phyloP scores from a whole-genome alignment of 2,888 invertebrate genomes.

The Neuroscelio doddi region DNA sequence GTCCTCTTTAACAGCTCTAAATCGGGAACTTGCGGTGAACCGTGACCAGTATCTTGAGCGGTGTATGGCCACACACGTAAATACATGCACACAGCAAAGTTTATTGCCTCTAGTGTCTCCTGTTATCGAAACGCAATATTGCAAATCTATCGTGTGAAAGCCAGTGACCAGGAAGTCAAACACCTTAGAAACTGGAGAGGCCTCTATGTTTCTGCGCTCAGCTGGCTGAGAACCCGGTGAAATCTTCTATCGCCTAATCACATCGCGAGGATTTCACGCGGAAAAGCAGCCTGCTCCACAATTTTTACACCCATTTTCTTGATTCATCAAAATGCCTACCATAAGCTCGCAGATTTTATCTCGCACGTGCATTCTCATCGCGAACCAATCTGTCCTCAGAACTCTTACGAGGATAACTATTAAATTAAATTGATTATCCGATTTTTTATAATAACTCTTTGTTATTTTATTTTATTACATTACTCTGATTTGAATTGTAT shows the following conservation, averaged over 20 bases:
- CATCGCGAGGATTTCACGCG: too few species aligned
- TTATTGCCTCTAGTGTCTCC: constrained; percentile 9
- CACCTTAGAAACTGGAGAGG: constrained; percentile 1
- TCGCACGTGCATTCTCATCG: too few species aligned
- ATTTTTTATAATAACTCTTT: too few species aligned
- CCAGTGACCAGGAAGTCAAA: constrained; percentile 8
- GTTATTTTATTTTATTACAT: too few species aligned
- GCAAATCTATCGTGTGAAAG: constrained; percentile 9
- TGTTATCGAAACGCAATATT: constrained; percentile 13
- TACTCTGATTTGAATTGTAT: too few species aligned
- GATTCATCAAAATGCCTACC: too few species aligned
- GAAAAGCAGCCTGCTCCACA: too few species aligned
- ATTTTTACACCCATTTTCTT: too few species aligned
- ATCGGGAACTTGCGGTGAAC: constrained; percentile 10
- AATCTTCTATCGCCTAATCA: not conserved
- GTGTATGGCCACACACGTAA: constrained; percentile 40
- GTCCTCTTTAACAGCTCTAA: constrained; percentile 1
- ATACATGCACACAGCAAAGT: not conserved
- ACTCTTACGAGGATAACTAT: too few species aligned
- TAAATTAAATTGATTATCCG: too few species aligned
- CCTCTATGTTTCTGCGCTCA: not conserved
- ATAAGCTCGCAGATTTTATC: too few species aligned
- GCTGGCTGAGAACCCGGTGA: not conserved
- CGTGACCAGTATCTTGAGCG: constrained; percentile 8
- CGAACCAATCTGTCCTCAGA: too few species aligned